Evolutionary conservation across 2,113 vertebrate species (phyloP), one percentile per base, ranked within the genome.

Genomic region (Xiphophorus hellerii): DNA sequence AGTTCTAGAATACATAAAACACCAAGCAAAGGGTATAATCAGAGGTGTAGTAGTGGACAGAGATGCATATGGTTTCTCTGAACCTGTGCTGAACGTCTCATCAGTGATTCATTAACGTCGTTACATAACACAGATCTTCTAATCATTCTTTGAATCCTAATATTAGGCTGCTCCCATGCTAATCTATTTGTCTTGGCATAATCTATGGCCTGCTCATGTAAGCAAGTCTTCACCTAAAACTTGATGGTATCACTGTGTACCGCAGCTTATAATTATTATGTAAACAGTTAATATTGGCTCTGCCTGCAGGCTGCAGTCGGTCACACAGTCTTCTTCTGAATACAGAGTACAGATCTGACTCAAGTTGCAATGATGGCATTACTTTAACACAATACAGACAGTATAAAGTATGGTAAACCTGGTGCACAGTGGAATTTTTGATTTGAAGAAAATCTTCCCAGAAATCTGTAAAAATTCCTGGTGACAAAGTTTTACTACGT

Each of bases 101-200:
- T 75, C 61, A 33, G 68, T 60, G 44, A 31, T 54, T 83, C 69
- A 54, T 64, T 84, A 69, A 76, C 54, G 74, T 78, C 9, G 31
- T 92, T 89, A 81, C 84, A 82, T 92, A 89, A 94, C 81, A 4
- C 12, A 0, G 39, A 66, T 79, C 51, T 75, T 88, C 78, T 91
- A 88, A 91, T 93, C 88, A 81, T 85, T 75, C 87, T 86, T 87
- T 91, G 90, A 92, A 88, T 92, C 85, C 88, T 89, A 90, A 91
- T 93, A 88, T 91, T 84, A 91, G 84, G 76, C 76, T 83, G 78
- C 81, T 87, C 83, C 76, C 72, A n/a, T 66, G 69, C 77, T 93
- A 92, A 94, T 93, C 92, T 83, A 48, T 88, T 84, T 83, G 88
- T 91, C 81, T 83, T 82, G 82, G 74, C 71, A 78, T 93, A 92